Percentiles rank a stretch among this genome's conserved stretches.
Evolutionary conservation across 2,888 invertebrate genomes (phyloP).

Genomic region (Metellina segmentata): DNA sequence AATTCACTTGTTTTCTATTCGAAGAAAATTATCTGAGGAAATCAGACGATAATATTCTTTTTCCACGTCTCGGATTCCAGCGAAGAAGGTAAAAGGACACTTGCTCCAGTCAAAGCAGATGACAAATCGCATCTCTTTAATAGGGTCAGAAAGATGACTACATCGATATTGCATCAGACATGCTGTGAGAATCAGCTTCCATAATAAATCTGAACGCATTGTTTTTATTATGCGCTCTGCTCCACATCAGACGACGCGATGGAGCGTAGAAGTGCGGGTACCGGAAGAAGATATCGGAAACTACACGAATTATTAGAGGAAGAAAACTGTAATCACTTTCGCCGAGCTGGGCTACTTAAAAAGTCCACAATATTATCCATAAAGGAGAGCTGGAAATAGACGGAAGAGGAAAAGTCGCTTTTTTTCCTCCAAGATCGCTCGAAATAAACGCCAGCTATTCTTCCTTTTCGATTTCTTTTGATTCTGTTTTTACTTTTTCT

Average conservation of each 20-base stretch:
- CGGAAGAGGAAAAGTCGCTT: conserved; percentile 71
- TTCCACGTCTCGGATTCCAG: too few relatives aligned
- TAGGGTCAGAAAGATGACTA: too few relatives aligned
- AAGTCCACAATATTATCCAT: conserved; percentile 66
- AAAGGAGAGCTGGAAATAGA: conserved; percentile 65
- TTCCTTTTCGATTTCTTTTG: conserved; percentile 64
- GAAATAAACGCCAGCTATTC: conserved; percentile 70
- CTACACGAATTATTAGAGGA: conserved; percentile 57
- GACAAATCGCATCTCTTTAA: too few relatives aligned
- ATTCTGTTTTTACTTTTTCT: conserved; percentile 12
- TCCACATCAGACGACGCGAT: not conserved
- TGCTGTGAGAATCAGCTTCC: too few relatives aligned
- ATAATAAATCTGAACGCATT: not conserved
- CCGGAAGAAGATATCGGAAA: conserved; percentile 74
- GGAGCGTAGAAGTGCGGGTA: conserved; percentile 33
- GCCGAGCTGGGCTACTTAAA: conserved; percentile 58
- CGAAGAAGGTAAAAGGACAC: too few relatives aligned
- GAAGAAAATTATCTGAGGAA: too few relatives aligned
- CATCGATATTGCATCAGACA: too few relatives aligned
- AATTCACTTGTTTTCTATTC: too few relatives aligned
- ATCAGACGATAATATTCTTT: too few relatives aligned
- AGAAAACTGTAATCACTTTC: conserved; percentile 64
- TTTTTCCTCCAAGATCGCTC: conserved; percentile 75
- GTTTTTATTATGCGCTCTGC: conserved; percentile 9
- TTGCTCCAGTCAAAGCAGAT: too few relatives aligned